A percentile compares a stretch with the other conserved stretches of the same genome.
phyloP scores from a whole-genome alignment of 2,888 invertebrate genomes.

The Ectemnius cavifrons region DNA sequence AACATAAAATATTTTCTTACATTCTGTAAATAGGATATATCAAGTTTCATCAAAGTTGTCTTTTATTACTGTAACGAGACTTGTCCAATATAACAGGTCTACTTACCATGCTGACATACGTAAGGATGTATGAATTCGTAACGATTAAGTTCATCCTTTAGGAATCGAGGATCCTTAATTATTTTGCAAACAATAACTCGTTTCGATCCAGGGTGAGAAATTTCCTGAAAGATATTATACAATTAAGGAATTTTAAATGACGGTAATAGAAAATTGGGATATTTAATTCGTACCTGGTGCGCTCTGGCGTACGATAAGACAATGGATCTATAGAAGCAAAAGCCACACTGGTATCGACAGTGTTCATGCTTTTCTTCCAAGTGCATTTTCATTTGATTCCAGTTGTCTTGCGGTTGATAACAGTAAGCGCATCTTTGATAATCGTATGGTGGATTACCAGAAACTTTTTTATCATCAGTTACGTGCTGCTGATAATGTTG shows the following conservation, averaged over 20 bases:
- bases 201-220: slow-evolving; percentile 50
- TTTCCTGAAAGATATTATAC: slow-evolving; percentile 46
- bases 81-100: slow-evolving; percentile 11
- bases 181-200: slow-evolving; percentile 52
- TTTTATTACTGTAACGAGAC: not conserved
- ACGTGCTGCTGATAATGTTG: slow-evolving; percentile 76
- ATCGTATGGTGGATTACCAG: slow-evolving; percentile 73
- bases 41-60: not conserved
- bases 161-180: slow-evolving; percentile 40
- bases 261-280: not conserved
- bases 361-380: slow-evolving; percentile 82
- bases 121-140: slow-evolving; percentile 68
- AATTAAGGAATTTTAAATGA: too few relatives aligned
- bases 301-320: slow-evolving; percentile 81
- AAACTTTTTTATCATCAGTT: slow-evolving; percentile 60
- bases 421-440: slow-evolving; percentile 82
- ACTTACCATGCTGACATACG: slow-evolving; percentile 70
- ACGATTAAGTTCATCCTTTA: slow-evolving; percentile 63
- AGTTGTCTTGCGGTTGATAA: slow-evolving; percentile 77
- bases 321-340: slow-evolving; percentile 85
- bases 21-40: slow-evolving; percentile 60
- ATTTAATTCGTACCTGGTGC: slow-evolving; percentile 78
- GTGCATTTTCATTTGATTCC: slow-evolving; percentile 80
- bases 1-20: slow-evolving; percentile 72
- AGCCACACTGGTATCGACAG: slow-evolving; percentile 82